Conservation (phyloP, 2,888 invertebrate species). For the Masnerella sp. region DNA sequence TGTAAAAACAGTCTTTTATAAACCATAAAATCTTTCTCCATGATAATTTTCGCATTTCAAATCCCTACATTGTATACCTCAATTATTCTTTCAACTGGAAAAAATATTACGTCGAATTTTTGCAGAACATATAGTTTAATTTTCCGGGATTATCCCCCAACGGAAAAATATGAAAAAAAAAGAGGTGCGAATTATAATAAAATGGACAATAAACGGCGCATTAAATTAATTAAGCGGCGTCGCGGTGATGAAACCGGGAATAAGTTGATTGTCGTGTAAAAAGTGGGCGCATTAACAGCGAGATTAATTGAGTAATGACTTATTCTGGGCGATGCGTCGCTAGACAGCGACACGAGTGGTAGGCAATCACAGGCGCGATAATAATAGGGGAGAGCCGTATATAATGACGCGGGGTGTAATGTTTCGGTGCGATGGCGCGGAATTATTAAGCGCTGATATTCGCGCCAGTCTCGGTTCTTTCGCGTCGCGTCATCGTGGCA, state of each 20-base stretch:
- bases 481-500: slow-evolving; percentile 7
- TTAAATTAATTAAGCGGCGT: slow-evolving; percentile 39
- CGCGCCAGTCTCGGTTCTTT: slow-evolving; percentile 11
- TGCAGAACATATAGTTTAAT: too few relatives aligned
- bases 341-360: slow-evolving; percentile 49
- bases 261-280: slow-evolving; percentile 23
- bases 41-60: too few relatives aligned
- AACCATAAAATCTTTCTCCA: too few relatives aligned
- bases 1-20: too few relatives aligned
- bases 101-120: too few relatives aligned
- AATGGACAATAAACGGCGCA: slow-evolving; percentile 16
- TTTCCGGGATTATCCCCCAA: too few relatives aligned
- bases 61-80: too few relatives aligned
- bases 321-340: slow-evolving; percentile 47
- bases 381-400: slow-evolving; percentile 40
- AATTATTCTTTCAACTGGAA: too few relatives aligned
- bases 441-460: slow-evolving; percentile 50
- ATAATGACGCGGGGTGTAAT: slow-evolving; percentile 42
- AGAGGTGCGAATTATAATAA: too few relatives aligned
- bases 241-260: slow-evolving; percentile 32
- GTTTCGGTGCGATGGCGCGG: slow-evolving; percentile 42
- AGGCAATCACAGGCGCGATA: slow-evolving; percentile 46
- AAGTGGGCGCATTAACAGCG: slow-evolving; percentile 37
- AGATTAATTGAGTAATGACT: slow-evolving; percentile 54
- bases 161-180: too few relatives aligned